Evolutionary conservation across 1,140 invertebrate species (phyloP), one percentile per base, ranked within the genome.

Genomic region (Cecropterus lyciades): DNA sequence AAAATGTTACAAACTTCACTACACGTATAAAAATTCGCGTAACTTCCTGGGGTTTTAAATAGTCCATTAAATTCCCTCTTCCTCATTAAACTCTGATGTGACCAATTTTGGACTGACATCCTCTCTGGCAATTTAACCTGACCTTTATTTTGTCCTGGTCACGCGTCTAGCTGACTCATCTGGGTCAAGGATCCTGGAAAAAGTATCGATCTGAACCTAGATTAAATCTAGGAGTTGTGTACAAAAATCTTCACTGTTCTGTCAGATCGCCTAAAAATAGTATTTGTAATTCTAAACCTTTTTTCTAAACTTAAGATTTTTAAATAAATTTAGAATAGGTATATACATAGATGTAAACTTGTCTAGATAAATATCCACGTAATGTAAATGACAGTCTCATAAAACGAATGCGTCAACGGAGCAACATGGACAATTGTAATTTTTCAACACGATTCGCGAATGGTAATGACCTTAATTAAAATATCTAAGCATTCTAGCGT

Each of bases 31-130:
- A 62, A 49, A 42, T 56, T 55, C n/a, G 17, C 53, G 52, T 14
- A 48, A 53, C 59, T 63, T 55, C 67, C 51, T 63, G 67, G 53
- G 62, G 45, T 33, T 77, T 71, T 75, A 70, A 83, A 52, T 67
- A 65, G 66, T 65, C 66, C 78, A 62, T 24, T 64, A 69, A 82
- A 87, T 90, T 87, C 77, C 66, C 73, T 82, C 89, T 80, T 91
- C 89, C 89, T 91, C 89, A 91, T 91, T 91, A 91, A 84, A 62
- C 57, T 37, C 77, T 64, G 75, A 78, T 78, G 77, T 79, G 79
- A 82, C 79, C 83, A 82, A 83, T 82, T 82, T 78, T 79, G 78
- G 80, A 70, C 66, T 72, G 75, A 82, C 87, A 81, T 90, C 86
- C 85, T 87, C 72, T 85, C 71, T 82, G 70, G 66, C 77, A 84